Conservation (phyloP, 2,888 invertebrate genomes). For the Achlya flavicornis region DNA sequence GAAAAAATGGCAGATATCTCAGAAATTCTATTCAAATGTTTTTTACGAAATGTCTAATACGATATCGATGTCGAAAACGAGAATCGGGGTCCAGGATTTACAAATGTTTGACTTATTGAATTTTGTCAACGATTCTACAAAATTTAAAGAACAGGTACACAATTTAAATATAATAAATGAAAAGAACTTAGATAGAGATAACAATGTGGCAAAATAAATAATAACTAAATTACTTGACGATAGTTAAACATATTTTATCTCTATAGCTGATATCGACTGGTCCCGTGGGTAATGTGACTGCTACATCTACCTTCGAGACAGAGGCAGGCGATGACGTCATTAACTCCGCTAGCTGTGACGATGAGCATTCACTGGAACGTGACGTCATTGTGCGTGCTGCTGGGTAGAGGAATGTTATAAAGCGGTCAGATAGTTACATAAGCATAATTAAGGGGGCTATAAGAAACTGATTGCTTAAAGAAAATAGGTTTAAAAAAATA, state of each 20-base stretch:
- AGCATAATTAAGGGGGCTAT: too few relatives aligned
- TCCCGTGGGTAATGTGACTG: conserved; percentile 69
- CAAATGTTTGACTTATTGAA: too few relatives aligned
- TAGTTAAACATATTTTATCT: conserved; percentile 76
- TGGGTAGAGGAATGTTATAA: conserved; percentile 17
- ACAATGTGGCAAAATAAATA: not conserved
- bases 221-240: conserved; percentile 58
- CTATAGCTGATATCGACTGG: conserved; percentile 70
- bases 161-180: too few relatives aligned
- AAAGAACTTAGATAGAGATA: not conserved
- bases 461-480: too few relatives aligned
- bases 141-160: too few relatives aligned
- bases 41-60: too few relatives aligned
- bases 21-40: too few relatives aligned
- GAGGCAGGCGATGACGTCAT: conserved; percentile 67
- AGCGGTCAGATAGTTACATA: not conserved
- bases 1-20: too few relatives aligned
- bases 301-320: conserved; percentile 73
- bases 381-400: conserved; percentile 77
- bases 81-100: too few relatives aligned
- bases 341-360: conserved; percentile 67
- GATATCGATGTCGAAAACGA: too few relatives aligned
- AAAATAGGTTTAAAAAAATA: too few relatives aligned
- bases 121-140: too few relatives aligned
- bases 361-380: conserved; percentile 74